Evolutionary conservation across 2,113 vertebrate species (phyloP), one percentile per base, ranked within the genome.

Genomic region (Phylloscopus trochilus): DNA sequence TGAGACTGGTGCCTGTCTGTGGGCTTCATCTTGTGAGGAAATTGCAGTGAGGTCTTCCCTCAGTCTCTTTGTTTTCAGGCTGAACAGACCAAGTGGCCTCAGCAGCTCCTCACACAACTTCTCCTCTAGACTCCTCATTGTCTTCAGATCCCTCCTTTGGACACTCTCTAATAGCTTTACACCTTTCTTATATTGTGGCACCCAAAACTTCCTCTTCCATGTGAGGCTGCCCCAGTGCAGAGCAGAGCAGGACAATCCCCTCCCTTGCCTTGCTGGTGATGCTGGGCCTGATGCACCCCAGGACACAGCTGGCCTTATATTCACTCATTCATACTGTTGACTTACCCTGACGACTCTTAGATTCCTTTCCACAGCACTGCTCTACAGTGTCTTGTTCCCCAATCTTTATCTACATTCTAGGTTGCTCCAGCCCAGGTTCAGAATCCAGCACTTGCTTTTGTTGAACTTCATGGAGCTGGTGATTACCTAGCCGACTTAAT

Each of bases 191-290:
- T 1, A 8, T 9, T 55, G 9, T 35, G 63, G 26, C 10, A 5
- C 7, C 27, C 18, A 27, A 41, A 83, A 27, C 24, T 14, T 30
- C 16, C 4, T 20, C 2, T 11, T 31, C 0, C 0, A 27, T n/a
- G 6, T 19, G 70, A 35, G 39, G 62, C 30, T 0, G 0, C 11
- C 11, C 21, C 39, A 68, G 21, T 0, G 3, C 62, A 47, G 41
- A 35, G 55, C 53, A 62, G 41, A 62, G 53, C 0, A 0, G n/a
- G 26, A 76, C 21, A 55, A 35, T 35, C 11, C 8, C 17, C 30
- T 69, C 14, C 39, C 35, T 22, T 27, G 9, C 10, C 70, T 0
- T 0, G 13, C 46, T 67, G 68, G 49, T 0, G 0, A 10, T 46
- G 44, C 7, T 62, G 47, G 10, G 24, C 35, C 47, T 49, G n/a